Evolutionary conservation across 2,797 vertebrate species (phyloP).

Genomic region (Rhodeus uyekii): DNA sequence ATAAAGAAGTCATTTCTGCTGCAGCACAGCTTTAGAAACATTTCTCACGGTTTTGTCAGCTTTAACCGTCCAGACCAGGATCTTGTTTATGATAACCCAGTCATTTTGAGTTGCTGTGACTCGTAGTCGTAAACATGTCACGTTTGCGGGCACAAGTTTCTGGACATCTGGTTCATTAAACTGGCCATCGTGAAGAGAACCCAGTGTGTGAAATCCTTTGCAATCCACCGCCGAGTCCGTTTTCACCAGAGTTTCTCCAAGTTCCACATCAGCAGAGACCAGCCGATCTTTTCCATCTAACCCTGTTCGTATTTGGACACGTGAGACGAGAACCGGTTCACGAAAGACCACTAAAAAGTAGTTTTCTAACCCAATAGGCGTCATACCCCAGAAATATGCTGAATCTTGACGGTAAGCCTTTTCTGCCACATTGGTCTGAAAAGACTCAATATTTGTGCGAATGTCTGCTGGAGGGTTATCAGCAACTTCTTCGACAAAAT

Average conservation of each 20-base stretch:
- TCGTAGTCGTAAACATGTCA: conserved; percentile 79
- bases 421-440: conserved; percentile 67
- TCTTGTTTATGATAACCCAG: conserved; percentile 80
- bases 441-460: conserved; percentile 71
- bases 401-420: conserved; percentile 75
- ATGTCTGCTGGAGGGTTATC: conserved; percentile 74
- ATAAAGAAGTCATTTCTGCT: not conserved
- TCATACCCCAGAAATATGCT: conserved; percentile 82
- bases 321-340: conserved; percentile 61
- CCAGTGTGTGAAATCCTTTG: conserved; percentile 68
- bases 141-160: not conserved
- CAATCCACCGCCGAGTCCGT: conserved; percentile 62
- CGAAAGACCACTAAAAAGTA: conserved; percentile 75
- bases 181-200: conserved; percentile 73
- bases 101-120: conserved; percentile 74
- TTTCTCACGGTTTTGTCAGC: not conserved
- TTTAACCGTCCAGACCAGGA: conserved; percentile 68
- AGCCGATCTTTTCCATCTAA: conserved; percentile 70
- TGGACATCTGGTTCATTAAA: conserved; percentile 65
- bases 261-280: conserved; percentile 73
- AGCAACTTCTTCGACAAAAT: conserved; percentile 67
- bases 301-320: conserved; percentile 77
- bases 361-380: conserved; percentile 67
- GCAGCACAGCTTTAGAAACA: not conserved
- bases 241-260: conserved; percentile 65